phyloP scores from a whole-genome alignment of 2,113 vertebrate genomes.

The Pteruthius melanotis region DNA sequence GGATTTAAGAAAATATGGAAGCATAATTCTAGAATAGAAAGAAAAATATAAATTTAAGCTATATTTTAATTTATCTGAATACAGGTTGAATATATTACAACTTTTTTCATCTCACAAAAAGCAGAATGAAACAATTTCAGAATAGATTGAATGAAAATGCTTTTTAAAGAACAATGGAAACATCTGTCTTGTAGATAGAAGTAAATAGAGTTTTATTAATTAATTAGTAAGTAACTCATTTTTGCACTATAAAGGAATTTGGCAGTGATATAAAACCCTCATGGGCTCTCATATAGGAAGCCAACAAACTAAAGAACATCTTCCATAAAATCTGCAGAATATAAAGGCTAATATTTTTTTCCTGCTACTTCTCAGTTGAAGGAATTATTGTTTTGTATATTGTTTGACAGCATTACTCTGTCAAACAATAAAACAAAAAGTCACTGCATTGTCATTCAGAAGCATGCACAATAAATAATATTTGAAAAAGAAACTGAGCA shows the following conservation, averaged over 20 bases:
- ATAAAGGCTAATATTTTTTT: neutral
- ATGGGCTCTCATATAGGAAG: neutral
- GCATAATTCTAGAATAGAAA: neutral
- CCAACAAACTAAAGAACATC: neutral
- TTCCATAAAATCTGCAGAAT: neutral
- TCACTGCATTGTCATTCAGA: neutral
- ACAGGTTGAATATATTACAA: neutral
- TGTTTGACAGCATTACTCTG: neutral
- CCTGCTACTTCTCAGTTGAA: neutral
- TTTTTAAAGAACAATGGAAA: neutral
- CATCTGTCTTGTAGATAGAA: neutral
- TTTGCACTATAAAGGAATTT: neutral
- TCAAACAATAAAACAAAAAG: neutral
- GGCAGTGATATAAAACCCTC: neutral
- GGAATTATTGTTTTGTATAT: no score
- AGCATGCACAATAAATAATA: neutral
- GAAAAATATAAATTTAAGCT: neutral
- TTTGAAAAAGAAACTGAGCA: neutral
- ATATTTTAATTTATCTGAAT: neutral
- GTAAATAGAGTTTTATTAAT: neutral
- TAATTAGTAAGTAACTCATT: neutral
- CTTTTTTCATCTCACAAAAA: neutral
- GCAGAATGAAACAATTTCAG: neutral
- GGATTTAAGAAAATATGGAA: neutral
- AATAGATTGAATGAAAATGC: neutral